These are phyloP conservation scores for Pica pica DNA, from an alignment of 2,113 vertebrate species.

Conservation along the genomic window DNA sequence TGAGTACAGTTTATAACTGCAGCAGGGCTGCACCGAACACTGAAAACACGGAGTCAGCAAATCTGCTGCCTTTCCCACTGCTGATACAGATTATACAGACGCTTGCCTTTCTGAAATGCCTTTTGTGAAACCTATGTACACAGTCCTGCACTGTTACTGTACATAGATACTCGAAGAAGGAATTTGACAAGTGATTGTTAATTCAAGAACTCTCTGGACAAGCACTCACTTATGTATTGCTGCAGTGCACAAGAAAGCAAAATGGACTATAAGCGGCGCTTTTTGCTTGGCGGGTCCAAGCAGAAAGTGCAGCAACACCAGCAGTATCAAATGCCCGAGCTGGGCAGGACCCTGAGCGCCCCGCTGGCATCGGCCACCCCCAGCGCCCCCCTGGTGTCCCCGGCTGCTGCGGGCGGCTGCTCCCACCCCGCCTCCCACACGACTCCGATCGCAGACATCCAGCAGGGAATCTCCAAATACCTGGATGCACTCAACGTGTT, in stretches of 20 bases:
- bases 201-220: slow-evolving; percentile 20
- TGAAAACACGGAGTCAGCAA: slow-evolving; percentile 63
- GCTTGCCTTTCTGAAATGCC: slow-evolving; percentile 84
- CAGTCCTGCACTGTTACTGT: slow-evolving; percentile 76
- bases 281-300: slow-evolving; percentile 99
- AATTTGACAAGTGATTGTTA: slow-evolving; percentile 58
- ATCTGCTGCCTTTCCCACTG: slow-evolving; percentile 65
- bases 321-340: slow-evolving; percentile 94
- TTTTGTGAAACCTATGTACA: slow-evolving; percentile 80
- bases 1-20: slow-evolving; percentile 62
- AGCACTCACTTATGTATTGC: slow-evolving; percentile 94
- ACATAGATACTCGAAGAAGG: slow-evolving; percentile 70
- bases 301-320: slow-evolving; percentile 99
- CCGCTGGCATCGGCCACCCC: slow-evolving; percentile 81
- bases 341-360: slow-evolving; percentile 90
- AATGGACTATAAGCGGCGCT: slow-evolving; percentile 99
- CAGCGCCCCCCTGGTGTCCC: slow-evolving; percentile 77
- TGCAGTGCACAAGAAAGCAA: slow-evolving; percentile 98
- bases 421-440: slow-evolving; percentile 74
- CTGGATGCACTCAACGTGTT: slow-evolving; percentile 97
- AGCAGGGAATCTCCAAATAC: slow-evolving; percentile 98
- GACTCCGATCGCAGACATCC: slow-evolving; percentile 94
- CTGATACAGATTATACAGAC: slow-evolving; percentile 63
- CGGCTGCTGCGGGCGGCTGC: slow-evolving; percentile 76
- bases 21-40: slow-evolving; percentile 80